Percentiles rank a stretch among this genome's conserved stretches.
Evolutionary conservation across 1,140 invertebrate species (phyloP).

Genomic region (Micrasema longulum): DNA sequence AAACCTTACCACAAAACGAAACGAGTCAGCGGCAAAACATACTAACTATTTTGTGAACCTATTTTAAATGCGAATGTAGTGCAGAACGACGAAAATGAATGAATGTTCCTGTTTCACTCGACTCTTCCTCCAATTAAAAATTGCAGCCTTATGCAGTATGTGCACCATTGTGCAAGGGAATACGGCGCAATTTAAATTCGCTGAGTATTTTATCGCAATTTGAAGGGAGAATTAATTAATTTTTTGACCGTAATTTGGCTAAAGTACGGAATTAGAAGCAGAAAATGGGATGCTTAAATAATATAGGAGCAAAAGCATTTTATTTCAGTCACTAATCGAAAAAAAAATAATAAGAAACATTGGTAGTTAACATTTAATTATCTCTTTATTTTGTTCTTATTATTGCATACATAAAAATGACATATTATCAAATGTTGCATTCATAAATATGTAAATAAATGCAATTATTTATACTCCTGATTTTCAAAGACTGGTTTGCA

Average conservation of each 20-base stretch:
- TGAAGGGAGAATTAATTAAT: conserved; percentile 8
- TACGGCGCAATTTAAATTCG: conserved; percentile 24
- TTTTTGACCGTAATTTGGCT: conserved; percentile 3
- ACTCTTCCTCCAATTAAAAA: conserved; percentile 41
- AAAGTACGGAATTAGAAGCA: no score
- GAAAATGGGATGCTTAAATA: no score
- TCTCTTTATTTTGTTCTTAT: no score
- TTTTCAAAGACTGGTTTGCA: no score
- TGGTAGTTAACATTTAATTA: no score
- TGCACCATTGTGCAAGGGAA: conserved; percentile 10
- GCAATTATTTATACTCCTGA: no score
- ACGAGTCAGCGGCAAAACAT: conserved; percentile 24
- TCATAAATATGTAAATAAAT: no score
- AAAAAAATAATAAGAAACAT: no score
- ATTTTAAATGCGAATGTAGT: conserved; percentile 13
- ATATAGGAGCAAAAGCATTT: no score
- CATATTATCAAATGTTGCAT: no score
- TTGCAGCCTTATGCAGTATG: conserved; percentile 18
- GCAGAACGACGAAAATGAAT: background rate
- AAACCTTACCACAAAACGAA: conserved; percentile 22
- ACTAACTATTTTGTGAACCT: background rate
- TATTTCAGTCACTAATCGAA: no score
- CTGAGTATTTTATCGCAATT: conserved; percentile 35
- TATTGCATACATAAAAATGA: no score
- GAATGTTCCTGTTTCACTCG: conserved; percentile 13